Base-by-base conservation (phyloP, 2,888 invertebrate genomes). In the Acanthococcus lagerstroemiae region DNA sequence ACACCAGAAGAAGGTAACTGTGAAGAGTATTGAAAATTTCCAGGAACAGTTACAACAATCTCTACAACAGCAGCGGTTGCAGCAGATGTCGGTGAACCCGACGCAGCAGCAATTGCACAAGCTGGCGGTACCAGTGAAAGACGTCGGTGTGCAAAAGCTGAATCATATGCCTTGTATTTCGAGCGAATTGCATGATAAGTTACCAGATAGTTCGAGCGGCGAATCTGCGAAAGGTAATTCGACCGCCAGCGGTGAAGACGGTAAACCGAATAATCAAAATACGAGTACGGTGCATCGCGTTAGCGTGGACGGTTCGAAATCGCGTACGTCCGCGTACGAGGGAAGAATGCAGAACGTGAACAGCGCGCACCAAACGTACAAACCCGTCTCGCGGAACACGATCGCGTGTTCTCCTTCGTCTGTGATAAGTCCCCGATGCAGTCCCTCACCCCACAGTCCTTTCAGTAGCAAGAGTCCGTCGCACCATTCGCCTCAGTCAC, bases 391-490 rank as follows among this genome's bases (percentile, higher is more conserved):
- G 60, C 15, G 60, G 7, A 50, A 6, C 19, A 63, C 5, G 9
- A 54, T 52, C 44, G 9, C 25, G 1, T 63, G 44, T 25, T 55
- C 55, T 6, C 48, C 66, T 27, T 66, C 66, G 37, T 66, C 70
- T 65, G 69, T 69, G 61, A 69, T 69, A 67, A 70, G 70, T 46
- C 69, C 70, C 27, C 67, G 68, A 25, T 69, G 69, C 57, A 69
- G 65, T 44, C 67, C 69, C 26, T 66, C 67, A 48, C 67, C 69
- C 21, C 69, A 67, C 54, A 68, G 66, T 37, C 67, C 68, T 58
- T 58, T 55, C 44, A 27, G 19, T 45, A 5, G 37, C 66, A 68
- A 67, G 44, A 69, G 69, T 60, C 69, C 69, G 24, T 56, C 55
- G 17, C 61, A 68, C 52, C 67, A 67, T 55, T 69, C 68, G 48